phyloP scores from a whole-genome alignment of 2,113 vertebrate species.

The Synchiropus splendidus region DNA sequence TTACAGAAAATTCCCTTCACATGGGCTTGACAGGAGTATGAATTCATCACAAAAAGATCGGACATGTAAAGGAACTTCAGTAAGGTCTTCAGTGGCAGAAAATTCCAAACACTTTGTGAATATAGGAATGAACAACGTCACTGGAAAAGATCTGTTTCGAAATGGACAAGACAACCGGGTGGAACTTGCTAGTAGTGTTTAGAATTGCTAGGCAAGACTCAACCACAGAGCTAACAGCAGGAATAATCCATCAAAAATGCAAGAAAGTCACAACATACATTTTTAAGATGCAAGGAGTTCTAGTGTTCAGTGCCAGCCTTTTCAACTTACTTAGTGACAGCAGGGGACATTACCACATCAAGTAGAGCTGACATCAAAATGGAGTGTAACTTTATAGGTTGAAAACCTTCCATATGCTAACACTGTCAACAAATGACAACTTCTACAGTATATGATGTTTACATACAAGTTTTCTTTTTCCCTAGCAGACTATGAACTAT shows the following conservation, averaged over 20 bases:
- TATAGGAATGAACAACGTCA: constrained; percentile 78
- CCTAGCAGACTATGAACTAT: too few relatives aligned
- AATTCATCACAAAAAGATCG: constrained; percentile 57
- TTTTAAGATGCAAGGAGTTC: not conserved
- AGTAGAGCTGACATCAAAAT: too few relatives aligned
- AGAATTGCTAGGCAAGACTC: constrained; percentile 19
- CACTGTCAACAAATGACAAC: too few relatives aligned
- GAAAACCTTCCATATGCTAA: too few relatives aligned
- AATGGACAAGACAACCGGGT: constrained; percentile 75
- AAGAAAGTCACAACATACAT: not conserved
- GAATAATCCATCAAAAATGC: too few relatives aligned
- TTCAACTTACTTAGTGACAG: too few relatives aligned
- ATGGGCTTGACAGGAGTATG: constrained; percentile 24
- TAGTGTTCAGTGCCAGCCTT: too few relatives aligned
- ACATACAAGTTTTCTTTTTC: too few relatives aligned
- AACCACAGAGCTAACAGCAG: too few relatives aligned
- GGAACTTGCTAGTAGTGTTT: constrained; percentile 81
- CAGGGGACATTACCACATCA: too few relatives aligned
- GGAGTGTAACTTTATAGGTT: too few relatives aligned
- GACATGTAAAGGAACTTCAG: constrained; percentile 68
- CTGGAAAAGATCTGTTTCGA: constrained; percentile 78
- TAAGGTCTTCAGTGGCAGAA: constrained; percentile 75
- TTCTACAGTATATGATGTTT: too few relatives aligned
- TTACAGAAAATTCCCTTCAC: constrained; percentile 58
- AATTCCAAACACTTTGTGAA: constrained; percentile 87